Conservation (phyloP, 30 jellyfish, hydroid and myxozoan genomes). For the Turritopsis rubra region DNA sequence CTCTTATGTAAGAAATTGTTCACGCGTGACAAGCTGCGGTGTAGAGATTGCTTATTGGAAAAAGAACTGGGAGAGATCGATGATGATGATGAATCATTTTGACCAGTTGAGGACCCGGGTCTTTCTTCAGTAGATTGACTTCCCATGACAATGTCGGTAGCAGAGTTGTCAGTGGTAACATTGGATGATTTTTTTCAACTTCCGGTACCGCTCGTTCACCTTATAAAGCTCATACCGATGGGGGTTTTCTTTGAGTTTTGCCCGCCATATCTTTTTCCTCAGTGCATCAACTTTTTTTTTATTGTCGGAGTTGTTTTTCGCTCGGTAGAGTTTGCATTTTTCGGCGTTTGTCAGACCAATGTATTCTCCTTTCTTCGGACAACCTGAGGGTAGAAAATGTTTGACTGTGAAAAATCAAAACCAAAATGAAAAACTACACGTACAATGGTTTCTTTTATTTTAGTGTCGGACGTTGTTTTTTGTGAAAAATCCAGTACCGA, state of each 20-base stretch:
- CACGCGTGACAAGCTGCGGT: slow-evolving; percentile 8
- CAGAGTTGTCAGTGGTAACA: no score
- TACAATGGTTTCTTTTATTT: no score
- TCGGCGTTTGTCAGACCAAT: slow-evolving; percentile 2
- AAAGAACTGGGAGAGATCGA: neutral
- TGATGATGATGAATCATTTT: neutral
- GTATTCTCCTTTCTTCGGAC: slow-evolving; percentile 8
- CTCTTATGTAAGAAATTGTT: neutral
- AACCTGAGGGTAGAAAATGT: neutral
- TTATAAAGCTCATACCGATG: no score
- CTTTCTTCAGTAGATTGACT: no score
- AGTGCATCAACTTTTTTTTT: neutral
- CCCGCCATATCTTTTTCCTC: slow-evolving; percentile 7
- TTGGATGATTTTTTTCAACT: no score
- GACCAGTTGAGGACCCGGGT: neutral
- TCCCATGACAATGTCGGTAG: no score
- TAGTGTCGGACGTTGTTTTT: slow-evolving; percentile 12
- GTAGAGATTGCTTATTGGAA: slow-evolving; percentile 8
- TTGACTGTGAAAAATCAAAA: neutral
- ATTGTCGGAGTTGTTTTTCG: neutral
- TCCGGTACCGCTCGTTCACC: no score
- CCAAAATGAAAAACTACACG: neutral
- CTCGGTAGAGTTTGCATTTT: slow-evolving; percentile 7
- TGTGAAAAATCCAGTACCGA: no score
- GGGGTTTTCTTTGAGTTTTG: neutral